Evolutionary conservation across 2,113 vertebrate species (phyloP).

Genomic region (Equus przewalskii): DNA sequence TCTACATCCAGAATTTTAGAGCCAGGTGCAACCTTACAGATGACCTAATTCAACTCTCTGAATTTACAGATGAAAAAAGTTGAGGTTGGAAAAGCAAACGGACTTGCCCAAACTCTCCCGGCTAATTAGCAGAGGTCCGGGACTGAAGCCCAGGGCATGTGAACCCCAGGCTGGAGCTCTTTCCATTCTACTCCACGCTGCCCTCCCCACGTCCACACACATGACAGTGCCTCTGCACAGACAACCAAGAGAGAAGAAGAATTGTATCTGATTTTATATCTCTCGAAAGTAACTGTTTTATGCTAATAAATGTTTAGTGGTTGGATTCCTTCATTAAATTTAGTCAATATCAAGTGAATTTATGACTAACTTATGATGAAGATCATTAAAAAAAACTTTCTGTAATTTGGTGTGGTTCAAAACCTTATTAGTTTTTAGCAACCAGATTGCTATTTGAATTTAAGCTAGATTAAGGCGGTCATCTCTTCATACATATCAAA

Average conservation of each 20-base stretch:
- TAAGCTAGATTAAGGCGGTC: background rate
- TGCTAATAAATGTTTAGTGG: constrained; percentile 4
- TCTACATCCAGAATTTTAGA: constrained; percentile 20
- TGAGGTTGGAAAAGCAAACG: background rate
- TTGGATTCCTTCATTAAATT: constrained; percentile 33
- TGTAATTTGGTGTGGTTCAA: background rate
- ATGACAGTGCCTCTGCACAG: background rate
- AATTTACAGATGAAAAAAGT: background rate
- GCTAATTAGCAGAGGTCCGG: background rate
- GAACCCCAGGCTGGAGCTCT: background rate
- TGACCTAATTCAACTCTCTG: background rate
- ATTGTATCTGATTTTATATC: background rate
- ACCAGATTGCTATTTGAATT: background rate
- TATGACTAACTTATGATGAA: constrained; percentile 21
- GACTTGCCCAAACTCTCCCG: background rate
- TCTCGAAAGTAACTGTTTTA: background rate
- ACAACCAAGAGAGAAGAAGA: background rate
- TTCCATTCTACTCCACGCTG: no score
- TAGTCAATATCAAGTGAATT: background rate
- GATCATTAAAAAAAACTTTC: background rate
- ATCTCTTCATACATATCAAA: background rate
- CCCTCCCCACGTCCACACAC: background rate
- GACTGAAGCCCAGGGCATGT: background rate
- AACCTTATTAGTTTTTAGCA: constrained; percentile 11
- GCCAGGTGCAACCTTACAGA: background rate